Evolutionary conservation across 1,140 invertebrate species (phyloP).

Genomic region (Papilio dardanus): DNA sequence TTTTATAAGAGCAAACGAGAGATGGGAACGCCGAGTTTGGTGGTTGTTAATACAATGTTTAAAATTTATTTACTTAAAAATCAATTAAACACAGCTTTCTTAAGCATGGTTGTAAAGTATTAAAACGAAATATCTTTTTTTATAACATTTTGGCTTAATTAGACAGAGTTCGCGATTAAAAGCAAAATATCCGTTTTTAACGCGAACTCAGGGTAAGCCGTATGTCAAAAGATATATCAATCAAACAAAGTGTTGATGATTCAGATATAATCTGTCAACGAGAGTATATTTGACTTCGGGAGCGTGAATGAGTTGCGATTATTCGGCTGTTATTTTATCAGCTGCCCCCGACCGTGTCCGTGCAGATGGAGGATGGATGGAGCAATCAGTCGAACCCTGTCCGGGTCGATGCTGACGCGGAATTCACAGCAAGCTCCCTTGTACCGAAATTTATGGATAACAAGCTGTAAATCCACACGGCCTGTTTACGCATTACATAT

Average conservation of each 20-base stretch:
- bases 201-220: too few relatives aligned
- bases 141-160: too few relatives aligned
- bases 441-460: slow-evolving; percentile 72
- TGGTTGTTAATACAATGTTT: neutral
- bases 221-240: neutral
- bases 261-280: slow-evolving; percentile 22
- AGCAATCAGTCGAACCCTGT: slow-evolving; percentile 70
- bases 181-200: too few relatives aligned
- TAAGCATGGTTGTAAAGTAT: too few relatives aligned
- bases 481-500: slow-evolving; percentile 55
- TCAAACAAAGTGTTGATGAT: neutral
- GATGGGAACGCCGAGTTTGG: neutral
- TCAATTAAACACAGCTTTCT: too few relatives aligned
- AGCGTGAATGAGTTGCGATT: slow-evolving; percentile 49
- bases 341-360: slow-evolving; percentile 52
- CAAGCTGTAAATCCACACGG: slow-evolving; percentile 67
- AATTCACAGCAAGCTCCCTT: slow-evolving; percentile 62
- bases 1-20: too few relatives aligned
- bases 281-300: neutral
- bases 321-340: slow-evolving; percentile 73
- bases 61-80: too few relatives aligned
- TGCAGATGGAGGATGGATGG: slow-evolving; percentile 75
- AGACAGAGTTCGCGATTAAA: too few relatives aligned
- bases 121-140: too few relatives aligned
- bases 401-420: slow-evolving; percentile 66